Conservation (phyloP, 2,113 vertebrate species). For the Malurus elegans region DNA sequence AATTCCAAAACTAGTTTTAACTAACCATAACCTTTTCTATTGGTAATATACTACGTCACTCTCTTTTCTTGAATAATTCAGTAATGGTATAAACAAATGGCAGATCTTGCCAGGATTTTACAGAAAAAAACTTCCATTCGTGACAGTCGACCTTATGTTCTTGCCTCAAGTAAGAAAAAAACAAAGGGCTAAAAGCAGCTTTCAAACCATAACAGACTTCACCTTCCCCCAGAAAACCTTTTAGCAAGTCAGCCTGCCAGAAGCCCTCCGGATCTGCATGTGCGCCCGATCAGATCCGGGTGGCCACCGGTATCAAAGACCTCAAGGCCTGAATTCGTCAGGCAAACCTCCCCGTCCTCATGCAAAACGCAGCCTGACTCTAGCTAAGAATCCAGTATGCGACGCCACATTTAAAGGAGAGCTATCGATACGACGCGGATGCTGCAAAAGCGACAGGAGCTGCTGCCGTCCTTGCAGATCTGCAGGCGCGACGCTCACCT, state of each 20-base stretch:
- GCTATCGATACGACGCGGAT: too few species aligned
- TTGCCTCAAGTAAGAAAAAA: neutral
- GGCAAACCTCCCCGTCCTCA: neutral
- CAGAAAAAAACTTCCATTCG: neutral
- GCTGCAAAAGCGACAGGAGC: neutral
- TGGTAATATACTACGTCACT: accelerated
- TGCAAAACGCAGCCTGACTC: accelerated
- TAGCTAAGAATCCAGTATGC: accelerated
- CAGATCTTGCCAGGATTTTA: neutral
- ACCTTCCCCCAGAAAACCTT: neutral
- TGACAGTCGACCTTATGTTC: neutral
- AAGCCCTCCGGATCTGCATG: neutral
- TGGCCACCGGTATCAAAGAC: neutral
- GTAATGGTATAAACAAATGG: accelerated
- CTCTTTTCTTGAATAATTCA: neutral
- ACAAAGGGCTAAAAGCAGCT: neutral
- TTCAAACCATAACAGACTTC: neutral
- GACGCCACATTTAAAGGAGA: neutral
- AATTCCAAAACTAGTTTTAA: neutral
- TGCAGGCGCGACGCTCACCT: neutral
- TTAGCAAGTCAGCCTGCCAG: neutral
- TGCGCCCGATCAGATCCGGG: accelerated
- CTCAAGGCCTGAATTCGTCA: neutral
- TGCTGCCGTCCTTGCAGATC: neutral
- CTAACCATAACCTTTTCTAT: neutral